Percentiles rank a stretch among this genome's conserved stretches.
Conservation (phyloP, 37 sponge, comb jelly and placozoan genomes). For the Halisarca cf. caerulea region DNA sequence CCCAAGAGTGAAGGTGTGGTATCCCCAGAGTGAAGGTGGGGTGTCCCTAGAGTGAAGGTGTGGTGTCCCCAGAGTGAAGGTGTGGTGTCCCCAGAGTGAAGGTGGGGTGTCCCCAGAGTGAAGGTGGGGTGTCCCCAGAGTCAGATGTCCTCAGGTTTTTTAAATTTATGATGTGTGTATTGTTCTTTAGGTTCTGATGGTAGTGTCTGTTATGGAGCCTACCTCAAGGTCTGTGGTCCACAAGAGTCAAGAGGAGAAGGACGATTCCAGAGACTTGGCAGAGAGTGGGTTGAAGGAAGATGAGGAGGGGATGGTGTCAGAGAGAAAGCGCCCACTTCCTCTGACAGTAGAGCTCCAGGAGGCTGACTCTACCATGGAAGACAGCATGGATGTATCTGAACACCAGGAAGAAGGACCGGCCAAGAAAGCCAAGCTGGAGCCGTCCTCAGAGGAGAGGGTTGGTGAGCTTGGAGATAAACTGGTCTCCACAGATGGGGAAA, state of each 20-base stretch:
- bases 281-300: not conserved
- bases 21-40: not conserved
- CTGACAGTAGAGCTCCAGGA: constrained; percentile 51
- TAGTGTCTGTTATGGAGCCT: not conserved
- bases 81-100: no score
- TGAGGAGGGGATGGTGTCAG: not conserved
- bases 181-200: constrained; percentile 21
- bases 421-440: not conserved
- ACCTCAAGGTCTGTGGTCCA: no score
- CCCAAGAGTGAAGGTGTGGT: not conserved
- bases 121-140: no score
- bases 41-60: no score
- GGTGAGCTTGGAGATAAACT: no score
- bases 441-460: no score
- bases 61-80: no score
- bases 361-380: constrained; percentile 71
- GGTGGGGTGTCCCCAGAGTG: no score
- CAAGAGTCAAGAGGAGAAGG: not conserved
- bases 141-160: no score
- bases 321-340: not conserved
- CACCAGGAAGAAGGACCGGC: not conserved
- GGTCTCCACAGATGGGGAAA: no score
- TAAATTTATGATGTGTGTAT: no score
- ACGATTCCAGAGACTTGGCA: not conserved
- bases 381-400: not conserved